Evolutionary conservation across 2,113 vertebrate genomes (phyloP).

Genomic region (Ptyas mucosa): DNA sequence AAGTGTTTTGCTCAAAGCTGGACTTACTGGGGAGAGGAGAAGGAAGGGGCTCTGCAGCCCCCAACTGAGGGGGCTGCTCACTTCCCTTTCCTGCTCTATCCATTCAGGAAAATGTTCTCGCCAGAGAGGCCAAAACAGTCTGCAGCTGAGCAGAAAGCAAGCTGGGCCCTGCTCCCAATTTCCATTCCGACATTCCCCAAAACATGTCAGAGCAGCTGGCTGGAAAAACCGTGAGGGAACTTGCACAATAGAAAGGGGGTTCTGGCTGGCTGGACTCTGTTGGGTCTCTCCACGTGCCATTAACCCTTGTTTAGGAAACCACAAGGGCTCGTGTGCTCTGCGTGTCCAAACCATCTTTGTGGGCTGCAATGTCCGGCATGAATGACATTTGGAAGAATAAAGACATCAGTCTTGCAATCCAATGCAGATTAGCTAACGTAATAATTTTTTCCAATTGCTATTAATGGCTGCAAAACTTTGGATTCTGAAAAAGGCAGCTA

Average conservation of each 20-base stretch:
- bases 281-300: neutral
- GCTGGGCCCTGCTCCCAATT: conserved; percentile 51
- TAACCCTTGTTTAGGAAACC: neutral
- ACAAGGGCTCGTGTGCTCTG: neutral
- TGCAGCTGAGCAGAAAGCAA: conserved; percentile 19
- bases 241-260: neutral
- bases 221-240: neutral
- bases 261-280: neutral
- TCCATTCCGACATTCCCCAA: neutral
- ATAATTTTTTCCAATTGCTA: neutral
- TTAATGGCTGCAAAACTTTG: neutral
- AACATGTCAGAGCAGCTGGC: conserved; percentile 19
- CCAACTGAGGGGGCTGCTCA: conserved; percentile 10
- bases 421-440: neutral
- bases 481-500: neutral
- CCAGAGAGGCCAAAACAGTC: conserved; percentile 37
- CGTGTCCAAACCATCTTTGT: neutral
- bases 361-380: neutral
- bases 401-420: neutral
- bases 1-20: neutral
- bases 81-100: conserved; percentile 55
- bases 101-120: conserved; percentile 51
- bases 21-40: too few relatives aligned
- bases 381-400: neutral
- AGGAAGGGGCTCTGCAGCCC: conserved; percentile 12